Base-by-base conservation (phyloP, 1,140 invertebrate genomes). In the Cryptotermes secundus region DNA sequence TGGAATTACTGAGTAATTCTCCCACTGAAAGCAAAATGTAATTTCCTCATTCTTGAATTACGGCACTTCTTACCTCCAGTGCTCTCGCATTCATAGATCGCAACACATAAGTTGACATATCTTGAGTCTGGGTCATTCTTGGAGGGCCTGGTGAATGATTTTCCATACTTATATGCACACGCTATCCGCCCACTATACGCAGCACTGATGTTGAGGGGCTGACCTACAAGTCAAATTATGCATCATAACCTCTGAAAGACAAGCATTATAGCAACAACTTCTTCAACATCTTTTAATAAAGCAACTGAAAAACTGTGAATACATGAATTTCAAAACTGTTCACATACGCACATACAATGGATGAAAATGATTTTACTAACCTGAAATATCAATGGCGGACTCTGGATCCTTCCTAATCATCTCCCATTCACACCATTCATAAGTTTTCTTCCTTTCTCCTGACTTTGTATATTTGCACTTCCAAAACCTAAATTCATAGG, bases 71-170 rank as follows among this genome's bases (percentile, higher is more conserved):
- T 94, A 85, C 96, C 98, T 84, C 99, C 99, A 38, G 97, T 99
- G 86, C 97, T 99, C 91, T 99, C 99, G 89, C 99, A 99, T 90
- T 99, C 99, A 90, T 99, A 99, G 86, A 99, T 98, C n/a, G 97
- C 96, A 4, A 99, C 96, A 88, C 95, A 97, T 0, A 99, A 91
- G 89, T 98, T 99, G 65, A 98, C 96, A 89, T 96, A 98, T 79
- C 97, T 92, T 1, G 95, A 96, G 87, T 96, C 95, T 0, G 95
- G 94, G 88, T 96, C 94, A 38, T 87, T 90, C 89, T 95, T 95
- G 87, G 93, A 93, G 0, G 95, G 95, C 3, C 95, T 91, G 0
- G 95, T 96, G 88, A 97, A 97, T 22, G 95, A 96, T 86, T 95
- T 94, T 24, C 96, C 96, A 87, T 96, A 96, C 88, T 98, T 97